These are phyloP conservation scores for Sterrhoptilus dennistouni DNA, from an alignment of 2,113 vertebrate species.

Conservation along the genomic window DNA sequence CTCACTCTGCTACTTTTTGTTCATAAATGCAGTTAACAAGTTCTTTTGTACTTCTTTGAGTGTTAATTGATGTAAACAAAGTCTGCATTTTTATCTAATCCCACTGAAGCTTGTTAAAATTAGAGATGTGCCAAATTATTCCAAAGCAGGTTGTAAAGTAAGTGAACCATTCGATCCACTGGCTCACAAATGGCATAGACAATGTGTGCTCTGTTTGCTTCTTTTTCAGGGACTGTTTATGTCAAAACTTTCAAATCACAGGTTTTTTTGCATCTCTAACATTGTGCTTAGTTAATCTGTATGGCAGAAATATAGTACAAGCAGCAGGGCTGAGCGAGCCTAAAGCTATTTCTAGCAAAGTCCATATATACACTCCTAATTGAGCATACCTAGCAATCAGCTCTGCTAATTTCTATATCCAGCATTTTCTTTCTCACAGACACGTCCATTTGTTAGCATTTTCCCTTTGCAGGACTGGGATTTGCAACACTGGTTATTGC, in stretches of 20 bases:
- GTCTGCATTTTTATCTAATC: slow-evolving; percentile 64
- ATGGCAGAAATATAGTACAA: background rate
- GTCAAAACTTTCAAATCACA: slow-evolving; percentile 36
- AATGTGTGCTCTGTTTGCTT: slow-evolving; percentile 34
- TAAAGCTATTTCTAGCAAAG: slow-evolving; percentile 4
- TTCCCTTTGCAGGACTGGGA: background rate
- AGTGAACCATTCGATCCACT: slow-evolving; percentile 66
- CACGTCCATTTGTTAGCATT: background rate
- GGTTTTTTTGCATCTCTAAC: slow-evolving; percentile 27
- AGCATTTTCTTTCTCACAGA: background rate
- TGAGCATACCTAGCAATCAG: background rate
- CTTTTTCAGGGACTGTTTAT: slow-evolving; percentile 38
- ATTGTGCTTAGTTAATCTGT: slow-evolving; percentile 9
- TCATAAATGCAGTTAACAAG: slow-evolving; percentile 57
- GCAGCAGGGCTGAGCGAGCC: background rate
- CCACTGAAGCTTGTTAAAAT: slow-evolving; percentile 68
- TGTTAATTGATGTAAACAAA: slow-evolving; percentile 67
- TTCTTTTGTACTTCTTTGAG: slow-evolving; percentile 57
- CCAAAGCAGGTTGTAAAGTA: slow-evolving; percentile 62
- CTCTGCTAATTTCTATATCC: background rate
- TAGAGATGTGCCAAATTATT: slow-evolving; percentile 67
- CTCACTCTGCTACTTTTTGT: slow-evolving; percentile 30
- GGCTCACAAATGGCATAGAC: slow-evolving; percentile 60
- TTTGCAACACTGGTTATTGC: background rate
- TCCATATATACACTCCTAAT: background rate